A percentile compares a stretch with the other conserved stretches of the same genome.
Evolutionary conservation across 2,888 invertebrate species (phyloP).

Genomic region (Eupithecia centaureata): DNA sequence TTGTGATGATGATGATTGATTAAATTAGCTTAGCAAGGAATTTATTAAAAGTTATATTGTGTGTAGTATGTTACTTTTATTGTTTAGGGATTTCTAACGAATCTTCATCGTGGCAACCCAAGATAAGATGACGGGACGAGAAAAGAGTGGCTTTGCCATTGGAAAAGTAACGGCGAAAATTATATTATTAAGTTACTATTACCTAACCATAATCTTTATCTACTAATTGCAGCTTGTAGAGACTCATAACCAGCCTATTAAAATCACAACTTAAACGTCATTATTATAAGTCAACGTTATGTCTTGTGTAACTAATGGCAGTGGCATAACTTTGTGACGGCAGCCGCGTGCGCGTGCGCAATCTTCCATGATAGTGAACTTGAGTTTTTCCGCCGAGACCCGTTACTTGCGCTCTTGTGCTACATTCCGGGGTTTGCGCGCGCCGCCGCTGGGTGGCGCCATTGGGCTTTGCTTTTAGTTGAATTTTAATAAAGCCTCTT

Average conservation of each 20-base stretch:
- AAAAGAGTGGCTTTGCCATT: background rate
- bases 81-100: no score
- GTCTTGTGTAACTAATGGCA: conserved; percentile 64
- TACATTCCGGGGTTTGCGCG: conserved; percentile 78
- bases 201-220: background rate
- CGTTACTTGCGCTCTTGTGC: conserved; percentile 73
- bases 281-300: conserved; percentile 7
- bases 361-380: conserved; percentile 84
- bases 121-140: no score
- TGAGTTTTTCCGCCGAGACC: conserved; percentile 81
- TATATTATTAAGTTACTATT: no score
- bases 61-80: no score
- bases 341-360: conserved; percentile 76
- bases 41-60: no score
- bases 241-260: background rate
- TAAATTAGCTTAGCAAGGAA: no score
- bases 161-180: background rate
- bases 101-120: no score
- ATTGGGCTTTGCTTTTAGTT: conserved; percentile 41
- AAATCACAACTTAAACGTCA: background rate
- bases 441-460: conserved; percentile 67
- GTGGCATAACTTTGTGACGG: conserved; percentile 70
- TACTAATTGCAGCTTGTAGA: background rate
- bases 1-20: no score
- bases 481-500: background rate